Evolutionary conservation across 2,888 invertebrate species (phyloP).

Genomic region (Rosalia funebris): DNA sequence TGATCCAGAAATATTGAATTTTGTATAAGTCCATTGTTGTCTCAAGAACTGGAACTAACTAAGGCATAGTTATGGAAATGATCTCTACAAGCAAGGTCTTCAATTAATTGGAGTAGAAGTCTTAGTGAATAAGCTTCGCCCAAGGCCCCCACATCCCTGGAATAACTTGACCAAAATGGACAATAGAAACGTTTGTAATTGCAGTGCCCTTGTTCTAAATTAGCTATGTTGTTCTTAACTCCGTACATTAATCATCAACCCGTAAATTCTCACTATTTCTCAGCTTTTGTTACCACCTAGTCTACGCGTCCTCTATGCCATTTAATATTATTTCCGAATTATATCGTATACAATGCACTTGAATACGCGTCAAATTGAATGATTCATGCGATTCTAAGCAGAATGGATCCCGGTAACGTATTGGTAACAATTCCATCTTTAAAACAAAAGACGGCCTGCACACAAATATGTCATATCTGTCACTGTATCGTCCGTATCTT

Average conservation of each 20-base stretch:
- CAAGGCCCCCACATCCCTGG: constrained; percentile 49
- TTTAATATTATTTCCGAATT: constrained; percentile 28
- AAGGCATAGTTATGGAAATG: constrained; percentile 54
- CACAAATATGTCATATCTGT: too few relatives aligned
- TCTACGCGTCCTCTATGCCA: constrained; percentile 13
- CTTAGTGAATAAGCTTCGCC: constrained; percentile 50
- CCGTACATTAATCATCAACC: constrained; percentile 46
- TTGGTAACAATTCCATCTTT: too few relatives aligned
- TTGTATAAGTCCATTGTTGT: constrained; percentile 47
- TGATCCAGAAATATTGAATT: constrained; percentile 46
- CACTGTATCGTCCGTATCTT: too few relatives aligned
- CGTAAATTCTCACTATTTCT: constrained; percentile 42
- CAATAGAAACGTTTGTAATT: constrained; percentile 51
- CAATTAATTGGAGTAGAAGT: constrained; percentile 53
- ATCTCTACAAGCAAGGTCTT: constrained; percentile 49
- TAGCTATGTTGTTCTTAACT: constrained; percentile 48
- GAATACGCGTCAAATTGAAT: constrained; percentile 1
- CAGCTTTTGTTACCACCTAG: constrained; percentile 31
- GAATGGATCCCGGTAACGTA: neutral
- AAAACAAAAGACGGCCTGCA: too few relatives aligned
- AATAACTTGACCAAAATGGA: constrained; percentile 55
- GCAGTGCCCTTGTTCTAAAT: constrained; percentile 41
- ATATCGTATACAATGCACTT: constrained; percentile 13
- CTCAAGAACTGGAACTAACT: constrained; percentile 47
- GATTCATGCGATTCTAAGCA: neutral